A percentile compares a stretch with the other conserved stretches of the same genome.
Evolutionary conservation across 2,797 vertebrate genomes (phyloP).

Genomic region (Paratrypauchen microcephalus): DNA sequence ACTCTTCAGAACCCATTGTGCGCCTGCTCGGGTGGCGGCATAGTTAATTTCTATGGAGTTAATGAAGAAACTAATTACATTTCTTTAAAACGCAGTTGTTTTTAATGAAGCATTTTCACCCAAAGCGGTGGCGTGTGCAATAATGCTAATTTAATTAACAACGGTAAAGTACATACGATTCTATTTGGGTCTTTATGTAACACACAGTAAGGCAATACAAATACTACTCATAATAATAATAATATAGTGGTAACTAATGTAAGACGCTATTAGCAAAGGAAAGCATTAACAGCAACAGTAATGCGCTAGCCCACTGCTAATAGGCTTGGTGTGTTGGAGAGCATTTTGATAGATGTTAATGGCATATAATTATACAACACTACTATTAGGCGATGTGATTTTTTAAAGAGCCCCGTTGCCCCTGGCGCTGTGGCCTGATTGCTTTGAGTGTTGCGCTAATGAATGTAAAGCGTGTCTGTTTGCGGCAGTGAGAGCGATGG

Average conservation of each 20-base stretch:
- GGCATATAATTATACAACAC: constrained; percentile 79
- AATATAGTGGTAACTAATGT: constrained; percentile 36
- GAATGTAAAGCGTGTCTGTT: constrained; percentile 80
- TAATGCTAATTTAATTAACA: constrained; percentile 46
- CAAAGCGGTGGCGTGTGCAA: constrained; percentile 33
- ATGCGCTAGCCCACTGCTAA: constrained; percentile 58
- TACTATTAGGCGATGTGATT: constrained; percentile 78
- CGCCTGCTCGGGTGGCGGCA: constrained; percentile 10
- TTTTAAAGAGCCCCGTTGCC: constrained; percentile 76
- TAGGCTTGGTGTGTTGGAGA: constrained; percentile 65
- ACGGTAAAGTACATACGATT: neutral
- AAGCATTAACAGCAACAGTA: constrained; percentile 56
- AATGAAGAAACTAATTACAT: constrained; percentile 52
- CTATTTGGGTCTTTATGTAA: constrained; percentile 17
- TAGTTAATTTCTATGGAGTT: constrained; percentile 44
- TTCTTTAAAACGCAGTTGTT: constrained; percentile 30
- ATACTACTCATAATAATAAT: constrained; percentile 28
- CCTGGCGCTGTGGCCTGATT: constrained; percentile 77
- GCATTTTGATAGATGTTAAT: constrained; percentile 82
- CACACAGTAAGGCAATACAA: constrained; percentile 11
- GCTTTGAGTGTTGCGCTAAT: constrained; percentile 79
- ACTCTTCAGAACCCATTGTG: neutral
- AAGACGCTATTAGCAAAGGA: constrained; percentile 51
- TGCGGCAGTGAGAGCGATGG: constrained; percentile 74
- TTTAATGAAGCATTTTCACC: constrained; percentile 27